Percentiles rank a stretch among this genome's conserved stretches.
These are phyloP conservation scores for Solen grandis DNA, from an alignment of 1,140 invertebrate genomes.

Conservation along the genomic window DNA sequence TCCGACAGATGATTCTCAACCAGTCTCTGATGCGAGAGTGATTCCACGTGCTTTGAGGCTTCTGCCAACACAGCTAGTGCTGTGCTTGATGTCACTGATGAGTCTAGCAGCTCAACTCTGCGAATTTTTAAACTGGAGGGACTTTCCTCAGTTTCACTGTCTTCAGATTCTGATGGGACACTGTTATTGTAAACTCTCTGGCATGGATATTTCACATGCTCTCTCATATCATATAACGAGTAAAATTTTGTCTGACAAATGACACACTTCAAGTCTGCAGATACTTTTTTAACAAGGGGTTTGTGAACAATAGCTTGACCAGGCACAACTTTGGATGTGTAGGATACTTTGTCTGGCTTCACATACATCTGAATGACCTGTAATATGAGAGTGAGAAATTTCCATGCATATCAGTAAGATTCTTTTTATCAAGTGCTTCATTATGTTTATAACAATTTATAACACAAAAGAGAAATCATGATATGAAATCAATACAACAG, in stretches of 20 bases:
- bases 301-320: slow-evolving; percentile 47
- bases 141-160: slow-evolving; percentile 13
- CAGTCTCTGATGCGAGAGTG: slow-evolving; percentile 22
- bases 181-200: slow-evolving; percentile 38
- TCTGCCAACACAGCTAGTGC: slow-evolving; percentile 48
- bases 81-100: neutral
- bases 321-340: slow-evolving; percentile 6
- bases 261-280: slow-evolving; percentile 60
- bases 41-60: slow-evolving; percentile 54
- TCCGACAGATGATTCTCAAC: too few species aligned
- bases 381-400: slow-evolving; percentile 20
- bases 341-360: slow-evolving; percentile 50
- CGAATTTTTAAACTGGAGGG: slow-evolving; percentile 40
- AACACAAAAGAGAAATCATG: too few species aligned
- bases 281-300: slow-evolving; percentile 43
- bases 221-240: slow-evolving; percentile 68
- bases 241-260: slow-evolving; percentile 68
- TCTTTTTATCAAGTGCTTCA: too few species aligned
- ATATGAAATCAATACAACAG: too few species aligned
- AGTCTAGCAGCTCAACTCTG: slow-evolving; percentile 20
- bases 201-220: slow-evolving; percentile 71
- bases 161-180: slow-evolving; percentile 15
- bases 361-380: slow-evolving; percentile 54
- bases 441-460: slow-evolving; percentile 7
- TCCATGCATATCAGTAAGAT: neutral